Evolutionary conservation across 2,113 vertebrate species (phyloP).

Genomic region (Poicephalus meyeri): DNA sequence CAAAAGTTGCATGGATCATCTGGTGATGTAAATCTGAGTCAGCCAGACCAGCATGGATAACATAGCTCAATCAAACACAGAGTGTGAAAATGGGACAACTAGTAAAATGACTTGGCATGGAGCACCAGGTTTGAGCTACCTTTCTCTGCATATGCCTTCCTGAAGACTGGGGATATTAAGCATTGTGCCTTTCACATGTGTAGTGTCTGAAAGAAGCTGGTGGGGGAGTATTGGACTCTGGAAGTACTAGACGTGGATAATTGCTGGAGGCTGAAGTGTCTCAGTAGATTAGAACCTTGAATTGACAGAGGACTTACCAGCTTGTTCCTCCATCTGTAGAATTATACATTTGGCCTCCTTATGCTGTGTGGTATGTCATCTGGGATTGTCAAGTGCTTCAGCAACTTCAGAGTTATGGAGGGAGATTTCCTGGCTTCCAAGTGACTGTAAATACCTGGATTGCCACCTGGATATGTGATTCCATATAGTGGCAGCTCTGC

Average conservation of each 20-base stretch:
- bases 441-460: background rate
- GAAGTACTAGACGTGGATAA: background rate
- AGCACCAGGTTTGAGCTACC: background rate
- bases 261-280: background rate
- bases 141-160: background rate
- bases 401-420: background rate
- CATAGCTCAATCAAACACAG: background rate
- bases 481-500: background rate
- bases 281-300: background rate
- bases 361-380: background rate
- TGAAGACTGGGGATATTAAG: background rate
- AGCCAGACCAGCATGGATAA: background rate
- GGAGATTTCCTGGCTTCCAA: background rate
- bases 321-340: background rate
- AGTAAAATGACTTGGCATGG: background rate
- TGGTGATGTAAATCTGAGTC: background rate
- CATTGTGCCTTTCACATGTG: fast-evolving
- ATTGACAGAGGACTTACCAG: background rate
- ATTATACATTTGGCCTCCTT: background rate
- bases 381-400: background rate
- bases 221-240: background rate
- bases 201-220: background rate
- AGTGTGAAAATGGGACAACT: background rate
- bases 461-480: background rate
- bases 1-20: too few species aligned